Base-by-base conservation (phyloP, 2,797 vertebrate genomes). In the Miichthys miiuy region DNA sequence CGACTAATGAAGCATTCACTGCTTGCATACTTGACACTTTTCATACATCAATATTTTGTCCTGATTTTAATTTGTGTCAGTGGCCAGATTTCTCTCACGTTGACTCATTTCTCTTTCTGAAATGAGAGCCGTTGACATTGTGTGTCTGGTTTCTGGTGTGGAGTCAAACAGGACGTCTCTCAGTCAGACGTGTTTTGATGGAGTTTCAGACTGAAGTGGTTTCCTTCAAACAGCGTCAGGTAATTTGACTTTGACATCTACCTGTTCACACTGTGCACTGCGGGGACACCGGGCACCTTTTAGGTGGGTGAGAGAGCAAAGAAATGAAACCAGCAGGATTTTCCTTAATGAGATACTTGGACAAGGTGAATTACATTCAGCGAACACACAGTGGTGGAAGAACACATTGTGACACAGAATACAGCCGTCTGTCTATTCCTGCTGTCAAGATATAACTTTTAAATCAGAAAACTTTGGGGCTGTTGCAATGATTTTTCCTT, bases 291-390 rank as follows among this genome's bases (percentile, higher is more conserved):
- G 17, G 62, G 52, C 76, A 3, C 66, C 57, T 42, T 57, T 42
- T 44, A 42, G 77, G 74, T 67, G 78, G 72, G 30, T 16, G 66
- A 79, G 25, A 57, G 75, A 78, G 69, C n/a, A 3, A 12, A 64
- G 72, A 80, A 72, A 77, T 68, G 47, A 77, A 83, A 77, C 72
- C 65, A 52, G 57, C 72, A 54, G 75, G 74, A 6, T 47, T 79
- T 65, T 65, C 68, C 75, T 51, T 88, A 84, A 85, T 82, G 78
- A 86, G 78, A 72, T 66, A 74, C 75, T 68, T 77, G 74, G 86
- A 80, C 58, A 38, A 77, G 70, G 50, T 72, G 83, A 51, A 77
- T 85, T 77, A 68, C 44, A 79, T 85, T 81, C 72, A 65, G 78
- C 34, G 0, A 58, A 41, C 23, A 16, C 80, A 76, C 71, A 47